Evolutionary conservation across 1,140 invertebrate genomes (phyloP), one percentile per base, ranked within the genome.

Genomic region (Solenopsis fugax): DNA sequence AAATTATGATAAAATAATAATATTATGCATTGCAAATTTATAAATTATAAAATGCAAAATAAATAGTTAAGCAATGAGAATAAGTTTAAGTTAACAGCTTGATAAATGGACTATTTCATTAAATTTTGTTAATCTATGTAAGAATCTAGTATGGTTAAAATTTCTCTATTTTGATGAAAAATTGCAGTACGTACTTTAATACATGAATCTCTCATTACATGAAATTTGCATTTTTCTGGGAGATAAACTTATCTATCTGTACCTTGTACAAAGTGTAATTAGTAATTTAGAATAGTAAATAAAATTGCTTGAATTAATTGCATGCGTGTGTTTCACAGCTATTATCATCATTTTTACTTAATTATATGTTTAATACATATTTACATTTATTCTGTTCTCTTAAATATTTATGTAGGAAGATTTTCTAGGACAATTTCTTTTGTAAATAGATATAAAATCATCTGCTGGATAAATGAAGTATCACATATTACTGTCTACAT

Each of bases 111-210:
- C 24, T 54, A 60, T 75, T 60, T 48, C 21, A 50, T 73, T 48
- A 73, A 75, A 82, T 4, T 41, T 29, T 71, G 10, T 73, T 82
- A 72, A 58, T 24, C 58, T 21, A 9, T 50, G 34, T 13, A 50
- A 34, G 41, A 0, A 84, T 64, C 18, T 29, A 24, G 48, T 13
- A 60, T 84, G 48, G 75, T 84, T 73, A 50, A 13, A 84, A 75
- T 75, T 84, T 75, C 69, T 84, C 80, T 75, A 60, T 75, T 48
- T 24, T 37, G 13, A 84, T 62, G 41, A 75, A 73, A 84, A 84
- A 75, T 75, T 50, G 16, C n/a, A 67, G 5, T 54, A 41, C 13
- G 21, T 72, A 29, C 45, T 84, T 84, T 75, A 82, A 60, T 82
- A 73, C 73, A 16, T 24, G 6, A 5, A 72, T 82, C 16, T 21